phyloP scores from a whole-genome alignment of 2,797 vertebrate genomes.

The Rhadinocentrus ornatus region DNA sequence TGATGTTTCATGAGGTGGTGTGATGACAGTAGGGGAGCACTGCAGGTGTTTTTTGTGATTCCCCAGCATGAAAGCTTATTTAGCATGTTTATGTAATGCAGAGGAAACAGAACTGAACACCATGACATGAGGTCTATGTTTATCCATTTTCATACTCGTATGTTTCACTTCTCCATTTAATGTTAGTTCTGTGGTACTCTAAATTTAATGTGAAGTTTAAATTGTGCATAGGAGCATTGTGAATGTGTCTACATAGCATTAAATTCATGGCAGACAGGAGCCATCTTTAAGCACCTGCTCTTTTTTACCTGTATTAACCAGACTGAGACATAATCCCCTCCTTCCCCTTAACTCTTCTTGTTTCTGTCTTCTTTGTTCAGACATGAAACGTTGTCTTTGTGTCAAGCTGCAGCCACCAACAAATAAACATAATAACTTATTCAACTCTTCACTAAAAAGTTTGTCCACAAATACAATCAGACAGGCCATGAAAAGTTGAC shows the following conservation, averaged over 20 bases:
- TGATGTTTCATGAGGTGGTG: background rate
- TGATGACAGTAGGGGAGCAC: background rate
- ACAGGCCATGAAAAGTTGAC: constrained; percentile 49
- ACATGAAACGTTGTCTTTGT: background rate
- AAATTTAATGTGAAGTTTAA: background rate
- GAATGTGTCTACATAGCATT: background rate
- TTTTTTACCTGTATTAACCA: constrained; percentile 3
- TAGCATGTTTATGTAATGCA: background rate
- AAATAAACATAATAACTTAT: background rate
- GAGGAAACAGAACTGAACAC: background rate
- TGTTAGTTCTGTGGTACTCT: background rate
- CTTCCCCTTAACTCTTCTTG: background rate
- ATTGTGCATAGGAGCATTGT: too few relatives aligned
- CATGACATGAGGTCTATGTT: background rate
- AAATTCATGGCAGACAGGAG: background rate
- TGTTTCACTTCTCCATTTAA: background rate
- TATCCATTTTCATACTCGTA: background rate
- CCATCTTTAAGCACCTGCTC: constrained; percentile 16
- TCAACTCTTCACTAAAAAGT: constrained; percentile 13
- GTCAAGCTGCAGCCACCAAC: background rate
- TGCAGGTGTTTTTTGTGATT: background rate
- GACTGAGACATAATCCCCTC: background rate
- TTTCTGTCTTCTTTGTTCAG: background rate
- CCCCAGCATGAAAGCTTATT: background rate
- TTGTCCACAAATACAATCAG: background rate